These are phyloP conservation scores for Cyprinodon variegatus DNA, from an alignment of 2,113 vertebrate genomes.

Conservation along the genomic window DNA sequence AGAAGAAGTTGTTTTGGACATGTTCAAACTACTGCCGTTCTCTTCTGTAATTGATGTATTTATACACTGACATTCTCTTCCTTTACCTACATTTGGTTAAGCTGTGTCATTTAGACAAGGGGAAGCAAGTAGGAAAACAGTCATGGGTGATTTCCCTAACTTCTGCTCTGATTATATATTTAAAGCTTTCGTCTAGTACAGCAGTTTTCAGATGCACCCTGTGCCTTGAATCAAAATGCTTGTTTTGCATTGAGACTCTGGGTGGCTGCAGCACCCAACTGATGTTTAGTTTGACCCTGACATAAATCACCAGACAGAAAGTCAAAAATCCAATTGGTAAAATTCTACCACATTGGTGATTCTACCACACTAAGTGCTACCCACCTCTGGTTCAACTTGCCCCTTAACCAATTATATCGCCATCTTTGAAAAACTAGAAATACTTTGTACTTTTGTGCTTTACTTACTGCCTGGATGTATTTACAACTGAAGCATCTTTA, in stretches of 20 bases:
- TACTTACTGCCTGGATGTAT: not conserved
- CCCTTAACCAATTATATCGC: not conserved
- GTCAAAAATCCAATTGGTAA: not conserved
- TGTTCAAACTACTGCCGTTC: not conserved
- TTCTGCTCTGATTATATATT: not conserved
- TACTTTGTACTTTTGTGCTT: not conserved
- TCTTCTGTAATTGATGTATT: not conserved
- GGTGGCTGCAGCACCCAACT: no score
- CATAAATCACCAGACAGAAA: not conserved
- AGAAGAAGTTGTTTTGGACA: not conserved
- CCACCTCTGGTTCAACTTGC: not conserved
- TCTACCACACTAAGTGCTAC: not conserved
- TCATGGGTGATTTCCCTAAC: not conserved
- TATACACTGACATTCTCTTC: not conserved
- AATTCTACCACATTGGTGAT: not conserved
- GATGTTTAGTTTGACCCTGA: not conserved
- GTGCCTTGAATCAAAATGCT: not conserved
- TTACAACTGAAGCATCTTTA: not conserved
- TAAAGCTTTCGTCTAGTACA: not conserved
- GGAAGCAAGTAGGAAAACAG: not conserved
- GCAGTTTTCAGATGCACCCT: not conserved
- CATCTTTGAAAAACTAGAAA: not conserved
- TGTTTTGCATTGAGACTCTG: not conserved
- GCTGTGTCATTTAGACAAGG: not conserved
- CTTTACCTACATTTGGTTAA: not conserved